Conservation (phyloP, 2,113 vertebrate species). For the Amazona guildingii region DNA sequence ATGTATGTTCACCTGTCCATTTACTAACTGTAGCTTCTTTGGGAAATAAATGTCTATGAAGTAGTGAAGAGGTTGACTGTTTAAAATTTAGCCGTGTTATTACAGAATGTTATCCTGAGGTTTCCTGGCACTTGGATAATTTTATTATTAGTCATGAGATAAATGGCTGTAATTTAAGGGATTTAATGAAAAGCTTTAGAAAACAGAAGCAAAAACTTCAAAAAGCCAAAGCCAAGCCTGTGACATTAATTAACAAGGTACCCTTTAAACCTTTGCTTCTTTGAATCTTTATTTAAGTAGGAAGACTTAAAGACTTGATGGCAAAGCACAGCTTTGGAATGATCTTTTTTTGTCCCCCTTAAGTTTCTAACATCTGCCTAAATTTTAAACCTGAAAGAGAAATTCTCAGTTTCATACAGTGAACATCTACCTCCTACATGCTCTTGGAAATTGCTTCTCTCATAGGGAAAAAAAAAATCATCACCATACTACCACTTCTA, state of each 20-base stretch:
- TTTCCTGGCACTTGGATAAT: neutral
- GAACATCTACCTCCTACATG: neutral
- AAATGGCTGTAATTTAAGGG: neutral
- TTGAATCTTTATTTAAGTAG: neutral
- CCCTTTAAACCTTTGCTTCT: neutral
- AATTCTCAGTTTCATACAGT: neutral
- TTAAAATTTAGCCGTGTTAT: neutral
- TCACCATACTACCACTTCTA: neutral
- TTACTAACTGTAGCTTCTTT: neutral
- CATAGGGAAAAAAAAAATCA: neutral
- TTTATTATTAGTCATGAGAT: neutral
- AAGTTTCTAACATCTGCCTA: neutral
- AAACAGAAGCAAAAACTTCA: neutral
- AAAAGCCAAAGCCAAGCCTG: neutral
- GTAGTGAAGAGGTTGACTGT: neutral
- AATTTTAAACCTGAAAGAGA: neutral
- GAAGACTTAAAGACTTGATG: neutral
- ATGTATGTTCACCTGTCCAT: neutral
- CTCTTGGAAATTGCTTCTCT: neutral
- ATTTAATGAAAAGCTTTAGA: neutral
- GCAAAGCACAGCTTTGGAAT: neutral
- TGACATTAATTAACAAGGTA: neutral
- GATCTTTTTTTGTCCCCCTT: rapidly evolving
- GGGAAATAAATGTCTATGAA: neutral
- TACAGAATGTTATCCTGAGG: neutral